Conservation (phyloP, 1,140 invertebrate species). For the Polyergus mexicanus region DNA sequence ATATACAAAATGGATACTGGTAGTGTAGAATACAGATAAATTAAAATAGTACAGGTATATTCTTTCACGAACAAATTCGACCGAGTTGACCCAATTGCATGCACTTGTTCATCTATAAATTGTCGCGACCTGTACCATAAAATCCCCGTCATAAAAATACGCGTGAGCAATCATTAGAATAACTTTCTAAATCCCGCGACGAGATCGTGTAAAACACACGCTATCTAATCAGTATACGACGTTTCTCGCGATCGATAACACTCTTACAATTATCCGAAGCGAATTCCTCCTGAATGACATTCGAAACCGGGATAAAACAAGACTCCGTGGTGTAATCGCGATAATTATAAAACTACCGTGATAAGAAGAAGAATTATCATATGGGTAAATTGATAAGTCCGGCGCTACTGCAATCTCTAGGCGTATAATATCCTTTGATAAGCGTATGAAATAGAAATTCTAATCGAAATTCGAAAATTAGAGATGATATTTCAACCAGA, state of each 20-base stretch:
- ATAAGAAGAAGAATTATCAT: neutral
- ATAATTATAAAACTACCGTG: conserved; percentile 15
- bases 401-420: neutral
- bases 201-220: neutral
- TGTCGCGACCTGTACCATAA: conserved; percentile 10
- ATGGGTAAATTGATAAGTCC: conserved; percentile 27
- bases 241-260: conserved; percentile 38
- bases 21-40: neutral
- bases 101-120: neutral
- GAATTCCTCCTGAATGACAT: neutral
- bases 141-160: neutral
- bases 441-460: conserved; percentile 3
- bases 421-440: neutral
- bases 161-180: neutral
- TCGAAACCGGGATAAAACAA: neutral
- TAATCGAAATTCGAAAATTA: conserved; percentile 32
- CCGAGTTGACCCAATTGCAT: neutral
- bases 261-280: neutral
- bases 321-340: neutral
- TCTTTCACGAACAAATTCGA: neutral
- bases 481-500: conserved; percentile 9
- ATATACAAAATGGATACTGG: too few species aligned
- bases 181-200: conserved; percentile 39
- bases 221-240: conserved; percentile 21
- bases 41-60: neutral